Conservation (phyloP, 2,797 vertebrate genomes). For the Cuculus canorus region DNA sequence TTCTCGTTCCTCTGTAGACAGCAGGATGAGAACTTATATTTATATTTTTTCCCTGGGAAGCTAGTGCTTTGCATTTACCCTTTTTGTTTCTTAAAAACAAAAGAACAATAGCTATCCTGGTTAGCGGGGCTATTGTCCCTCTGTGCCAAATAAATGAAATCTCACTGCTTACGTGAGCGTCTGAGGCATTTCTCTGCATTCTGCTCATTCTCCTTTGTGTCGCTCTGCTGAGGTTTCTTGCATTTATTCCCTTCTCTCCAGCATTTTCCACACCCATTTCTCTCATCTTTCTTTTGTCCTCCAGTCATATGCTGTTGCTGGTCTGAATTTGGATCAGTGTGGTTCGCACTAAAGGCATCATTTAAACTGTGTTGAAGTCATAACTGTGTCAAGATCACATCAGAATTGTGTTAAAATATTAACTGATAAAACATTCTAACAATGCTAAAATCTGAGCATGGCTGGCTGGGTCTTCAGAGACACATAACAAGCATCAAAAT, state of each 20-base stretch:
- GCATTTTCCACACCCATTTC: background rate
- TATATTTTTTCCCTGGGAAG: conserved; percentile 65
- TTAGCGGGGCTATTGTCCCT: conserved; percentile 37
- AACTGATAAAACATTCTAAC: background rate
- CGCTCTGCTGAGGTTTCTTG: background rate
- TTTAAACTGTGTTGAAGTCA: background rate
- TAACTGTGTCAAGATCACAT: background rate
- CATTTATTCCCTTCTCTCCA: background rate
- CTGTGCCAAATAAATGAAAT: conserved; percentile 54
- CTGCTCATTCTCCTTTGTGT: conserved; percentile 36
- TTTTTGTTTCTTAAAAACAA: conserved; percentile 68
- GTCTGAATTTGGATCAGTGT: background rate
- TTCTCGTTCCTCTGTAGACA: background rate
- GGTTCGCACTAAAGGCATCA: background rate
- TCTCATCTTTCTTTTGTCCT: conserved; percentile 23
- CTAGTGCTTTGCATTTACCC: background rate
- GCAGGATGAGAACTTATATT: conserved; percentile 64
- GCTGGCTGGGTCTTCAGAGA: background rate
- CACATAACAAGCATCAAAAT: background rate
- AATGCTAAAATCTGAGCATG: background rate
- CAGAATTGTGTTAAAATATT: background rate
- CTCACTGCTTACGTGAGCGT: conserved; percentile 17
- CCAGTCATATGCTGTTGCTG: background rate
- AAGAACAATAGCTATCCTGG: conserved; percentile 67
- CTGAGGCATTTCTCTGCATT: conserved; percentile 46